A percentile compares a stretch with the other conserved stretches of the same genome.
Evolutionary conservation across 2,113 vertebrate genomes (phyloP).

Genomic region (Cavia porcellus): DNA sequence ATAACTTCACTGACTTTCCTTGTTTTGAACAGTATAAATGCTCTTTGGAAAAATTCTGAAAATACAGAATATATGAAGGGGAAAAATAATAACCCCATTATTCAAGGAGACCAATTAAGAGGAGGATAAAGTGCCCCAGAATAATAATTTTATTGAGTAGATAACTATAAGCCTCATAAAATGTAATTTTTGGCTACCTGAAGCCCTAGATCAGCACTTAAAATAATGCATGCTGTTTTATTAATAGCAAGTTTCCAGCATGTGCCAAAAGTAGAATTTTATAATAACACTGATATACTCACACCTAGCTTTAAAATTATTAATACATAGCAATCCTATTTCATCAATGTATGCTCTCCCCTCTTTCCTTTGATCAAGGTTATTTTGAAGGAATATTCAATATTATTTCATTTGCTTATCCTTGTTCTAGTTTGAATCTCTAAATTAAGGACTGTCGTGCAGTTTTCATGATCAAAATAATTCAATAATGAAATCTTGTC

Average conservation of each 20-base stretch:
- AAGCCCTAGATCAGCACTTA: not conserved
- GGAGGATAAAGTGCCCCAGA: not conserved
- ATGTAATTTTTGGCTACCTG: conserved; percentile 4
- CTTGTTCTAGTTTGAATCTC: not conserved
- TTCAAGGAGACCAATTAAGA: conserved; percentile 17
- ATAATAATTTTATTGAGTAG: conserved; percentile 12
- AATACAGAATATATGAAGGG: not conserved
- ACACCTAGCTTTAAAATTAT: not conserved
- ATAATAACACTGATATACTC: not conserved
- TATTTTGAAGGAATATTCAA: conserved; percentile 46
- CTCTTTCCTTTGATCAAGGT: not conserved
- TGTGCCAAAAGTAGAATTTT: not conserved
- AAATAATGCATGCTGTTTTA: not conserved
- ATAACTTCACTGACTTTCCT: not conserved
- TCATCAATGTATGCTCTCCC: not conserved
- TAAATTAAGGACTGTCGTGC: conserved; percentile 32
- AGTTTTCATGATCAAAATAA: not conserved
- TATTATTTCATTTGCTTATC: not conserved
- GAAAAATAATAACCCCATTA: not conserved
- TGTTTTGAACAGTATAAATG: not conserved
- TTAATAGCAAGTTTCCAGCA: not conserved
- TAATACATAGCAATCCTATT: not conserved
- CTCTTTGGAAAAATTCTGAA: conserved; percentile 16
- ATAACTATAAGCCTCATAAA: not conserved
- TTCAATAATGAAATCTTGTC: not conserved